Conservation (phyloP, 2,113 vertebrate genomes). For the Leptobrachium ailaonicum region DNA sequence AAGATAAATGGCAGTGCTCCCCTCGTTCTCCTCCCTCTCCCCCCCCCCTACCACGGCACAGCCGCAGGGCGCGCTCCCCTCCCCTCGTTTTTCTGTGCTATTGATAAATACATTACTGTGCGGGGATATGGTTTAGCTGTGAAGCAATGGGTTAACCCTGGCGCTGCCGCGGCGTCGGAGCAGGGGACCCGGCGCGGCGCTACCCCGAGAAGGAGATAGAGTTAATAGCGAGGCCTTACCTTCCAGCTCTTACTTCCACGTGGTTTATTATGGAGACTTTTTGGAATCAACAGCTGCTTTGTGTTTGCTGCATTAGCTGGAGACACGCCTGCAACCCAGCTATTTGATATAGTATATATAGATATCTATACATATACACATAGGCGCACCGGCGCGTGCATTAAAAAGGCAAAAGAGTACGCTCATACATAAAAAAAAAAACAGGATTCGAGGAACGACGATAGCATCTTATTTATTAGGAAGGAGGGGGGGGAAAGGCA, state of each 20-base stretch:
- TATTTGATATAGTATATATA: neutral
- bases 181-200: neutral
- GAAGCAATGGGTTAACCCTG: conserved; percentile 16
- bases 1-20: conserved; percentile 38
- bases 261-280: conserved; percentile 43
- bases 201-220: neutral
- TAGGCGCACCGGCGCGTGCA: neutral
- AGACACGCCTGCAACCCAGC: conserved; percentile 29
- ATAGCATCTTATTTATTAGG: neutral
- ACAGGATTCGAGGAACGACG: neutral
- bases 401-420: neutral
- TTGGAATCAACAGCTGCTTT: conserved; percentile 50
- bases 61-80: conserved; percentile 28
- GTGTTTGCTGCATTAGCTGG: conserved; percentile 44
- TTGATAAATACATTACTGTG: conserved; percentile 45
- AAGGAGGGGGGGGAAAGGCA: neutral
- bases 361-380: neutral
- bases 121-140: conserved; percentile 23
- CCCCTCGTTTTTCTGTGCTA: conserved; percentile 19
- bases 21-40: conserved; percentile 24
- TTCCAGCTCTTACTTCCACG: conserved; percentile 40
- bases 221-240: conserved; percentile 43
- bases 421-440: neutral
- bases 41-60: conserved; percentile 14
- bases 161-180: neutral